Evolutionary conservation across 2,113 vertebrate genomes (phyloP).

Genomic region (Nibea coibor): DNA sequence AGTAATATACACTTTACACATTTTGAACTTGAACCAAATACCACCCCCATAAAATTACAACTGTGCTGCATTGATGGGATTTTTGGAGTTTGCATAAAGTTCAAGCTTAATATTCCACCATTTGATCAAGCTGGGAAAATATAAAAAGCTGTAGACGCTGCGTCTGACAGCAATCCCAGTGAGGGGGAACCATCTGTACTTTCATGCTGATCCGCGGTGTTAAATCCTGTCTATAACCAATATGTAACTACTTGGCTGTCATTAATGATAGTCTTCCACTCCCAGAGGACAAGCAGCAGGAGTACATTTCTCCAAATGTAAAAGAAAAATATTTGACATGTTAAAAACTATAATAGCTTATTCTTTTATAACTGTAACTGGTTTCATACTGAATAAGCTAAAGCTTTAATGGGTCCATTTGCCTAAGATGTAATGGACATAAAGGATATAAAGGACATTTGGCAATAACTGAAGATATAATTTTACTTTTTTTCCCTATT

Average conservation of each 20-base stretch:
- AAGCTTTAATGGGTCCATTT: constrained; percentile 7
- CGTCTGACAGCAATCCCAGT: constrained; percentile 16
- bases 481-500: not conserved
- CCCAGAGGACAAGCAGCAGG: constrained; percentile 11
- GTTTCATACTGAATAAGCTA: not conserved
- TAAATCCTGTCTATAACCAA: constrained; percentile 24
- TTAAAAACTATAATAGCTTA: constrained; percentile 4
- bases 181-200: constrained; percentile 36
- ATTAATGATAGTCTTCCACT: constrained; percentile 24
- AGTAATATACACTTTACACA: constrained; percentile 20
- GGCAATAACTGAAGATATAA: not conserved
- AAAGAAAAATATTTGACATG: constrained; percentile 20
- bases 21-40: constrained; percentile 27
- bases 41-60: constrained; percentile 32
- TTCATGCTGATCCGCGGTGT: constrained; percentile 16
- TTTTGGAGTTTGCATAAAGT: constrained; percentile 36
- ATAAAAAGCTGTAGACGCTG: not conserved
- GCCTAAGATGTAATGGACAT: not conserved
- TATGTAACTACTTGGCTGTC: constrained; percentile 30
- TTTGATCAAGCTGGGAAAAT: constrained; percentile 42
- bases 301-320: constrained; percentile 11
- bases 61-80: not conserved
- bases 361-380: not conserved
- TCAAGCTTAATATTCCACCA: constrained; percentile 43
- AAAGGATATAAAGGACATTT: not conserved